Base-by-base conservation (phyloP, 2,888 invertebrate genomes). In the Anarsia innoxiella region DNA sequence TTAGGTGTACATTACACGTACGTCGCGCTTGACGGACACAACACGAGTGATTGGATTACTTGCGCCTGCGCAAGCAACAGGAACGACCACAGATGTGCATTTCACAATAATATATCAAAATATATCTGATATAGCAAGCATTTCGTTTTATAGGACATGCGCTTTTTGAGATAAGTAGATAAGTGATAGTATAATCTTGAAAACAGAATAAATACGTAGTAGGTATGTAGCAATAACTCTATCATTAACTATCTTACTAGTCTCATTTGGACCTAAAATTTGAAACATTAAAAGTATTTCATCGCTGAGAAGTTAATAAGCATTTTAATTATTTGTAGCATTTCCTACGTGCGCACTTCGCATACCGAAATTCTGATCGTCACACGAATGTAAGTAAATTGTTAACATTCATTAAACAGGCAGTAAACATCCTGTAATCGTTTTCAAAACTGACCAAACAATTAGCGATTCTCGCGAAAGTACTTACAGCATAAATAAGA, bases 41-140 rank as follows among this genome's bases (percentile, higher is more conserved):
- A 46, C 48, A 36, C 59, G 59, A 63, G 46, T 75, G 72, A 68
- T 78, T 66, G 47, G 45, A 50, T 78, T 75, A 62, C 74, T 43
- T 49, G 49, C 39, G 37, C 41, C 23, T 16, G 48, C 45, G 51
- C 55, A 51, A 44, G 53, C 56, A 51, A 37, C 37, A 39, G 31
- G 34, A 36, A 33, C 26, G 32, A 13, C 32, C 32, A 6, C 6
- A 2, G 8, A 19, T 19, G 19, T 19, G 23, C n/a, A n/a, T n/a
- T n/a, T n/a, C n/a, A n/a, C n/a, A n/a, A n/a, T n/a, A n/a, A n/a
- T n/a, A n/a, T 31, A 19, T 31, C 16, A 19, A 16, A 19, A 11
- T 16, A 19, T 19, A 19, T 5, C 4, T 19, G 19, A 19, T 19
- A 19, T 19, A 19, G 6, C 19, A 19, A 6, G 4, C 6, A 19